Evolutionary conservation across 2,888 invertebrate species (phyloP), one percentile per base, ranked within the genome.

Genomic region (Ectropis crepuscularia): DNA sequence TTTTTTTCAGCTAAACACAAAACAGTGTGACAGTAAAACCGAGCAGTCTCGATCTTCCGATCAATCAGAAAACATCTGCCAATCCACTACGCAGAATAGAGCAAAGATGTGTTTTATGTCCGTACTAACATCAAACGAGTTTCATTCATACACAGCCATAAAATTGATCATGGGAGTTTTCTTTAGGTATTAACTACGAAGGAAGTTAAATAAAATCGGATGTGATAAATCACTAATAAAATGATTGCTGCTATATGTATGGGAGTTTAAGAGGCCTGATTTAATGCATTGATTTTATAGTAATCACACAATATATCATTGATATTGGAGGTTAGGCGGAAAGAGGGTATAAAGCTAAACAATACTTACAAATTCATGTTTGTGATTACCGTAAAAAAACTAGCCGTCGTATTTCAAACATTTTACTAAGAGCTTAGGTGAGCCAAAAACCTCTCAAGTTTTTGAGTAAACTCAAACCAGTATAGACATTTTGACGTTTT

Each of bases 91-190:
- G 6, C n/a, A n/a, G 38, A 51, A 55, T 53, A 60, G 9, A 64
- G 63, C 53, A 54, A 55, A 65, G 43, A 61, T 39, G 57, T 65
- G 60, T 65, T 65, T 57, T 65, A 65, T 65, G 48, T 43, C 28
- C 38, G 49, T 60, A 64, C 43, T 57, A 57, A 65, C 60, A 61
- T 65, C 57, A 61, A 65, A 65, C 57, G 59, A 60, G 47, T 45
- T 55, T 61, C 53, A 61, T 57, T 61, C 60, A 57, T 61, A 53
- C 8, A 61, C 37, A n/a, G 38, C 46, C 42, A 53, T 68, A 59
- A 68, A 68, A 63, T 61, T 46, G 48, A 59, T 59, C 63, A 53
- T 55, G 51, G 51, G 57, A 65, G 65, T 61, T 61, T 63, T 59
- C 59, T 63, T 63, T 58, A 46, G 51, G 57, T 48, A 49, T 58